phyloP scores from a whole-genome alignment of 2,888 invertebrate species.

The Plebejus anna region DNA sequence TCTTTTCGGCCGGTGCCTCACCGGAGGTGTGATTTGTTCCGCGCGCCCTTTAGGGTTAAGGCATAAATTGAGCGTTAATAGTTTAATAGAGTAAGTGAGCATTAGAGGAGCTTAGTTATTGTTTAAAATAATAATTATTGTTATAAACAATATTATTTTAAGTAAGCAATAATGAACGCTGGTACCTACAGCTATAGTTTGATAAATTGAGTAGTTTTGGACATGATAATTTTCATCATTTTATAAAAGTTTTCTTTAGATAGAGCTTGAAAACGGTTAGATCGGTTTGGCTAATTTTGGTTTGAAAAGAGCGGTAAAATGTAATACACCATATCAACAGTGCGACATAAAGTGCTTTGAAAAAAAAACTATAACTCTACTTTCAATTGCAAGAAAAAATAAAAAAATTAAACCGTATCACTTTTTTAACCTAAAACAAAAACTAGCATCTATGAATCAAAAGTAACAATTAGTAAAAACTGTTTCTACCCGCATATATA shows the following conservation, averaged over 20 bases:
- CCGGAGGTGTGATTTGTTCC: constrained; percentile 64
- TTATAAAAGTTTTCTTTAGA: no score
- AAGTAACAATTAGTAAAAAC: constrained; percentile 19
- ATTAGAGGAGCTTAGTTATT: not conserved
- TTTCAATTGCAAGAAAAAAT: no score
- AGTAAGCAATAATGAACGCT: not conserved
- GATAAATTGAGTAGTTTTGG: not conserved
- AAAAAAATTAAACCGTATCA: not conserved
- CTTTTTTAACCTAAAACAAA: not conserved
- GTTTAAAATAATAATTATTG: not conserved
- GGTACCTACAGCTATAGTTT: not conserved
- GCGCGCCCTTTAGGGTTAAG: constrained; percentile 54
- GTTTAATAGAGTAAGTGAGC: constrained; percentile 26
- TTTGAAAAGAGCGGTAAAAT: no score
- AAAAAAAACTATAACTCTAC: no score
- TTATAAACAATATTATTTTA: no score
- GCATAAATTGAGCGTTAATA: constrained; percentile 37
- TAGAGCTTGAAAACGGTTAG: no score
- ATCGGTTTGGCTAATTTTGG: no score
- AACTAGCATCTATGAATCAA: constrained; percentile 2
- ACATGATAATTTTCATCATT: no score
- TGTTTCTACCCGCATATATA: constrained; percentile 45
- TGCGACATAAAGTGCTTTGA: no score
- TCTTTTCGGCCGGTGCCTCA: constrained; percentile 50
- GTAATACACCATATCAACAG: no score